phyloP scores from a whole-genome alignment of 2,797 vertebrate species.

The Oryzias sinensis region DNA sequence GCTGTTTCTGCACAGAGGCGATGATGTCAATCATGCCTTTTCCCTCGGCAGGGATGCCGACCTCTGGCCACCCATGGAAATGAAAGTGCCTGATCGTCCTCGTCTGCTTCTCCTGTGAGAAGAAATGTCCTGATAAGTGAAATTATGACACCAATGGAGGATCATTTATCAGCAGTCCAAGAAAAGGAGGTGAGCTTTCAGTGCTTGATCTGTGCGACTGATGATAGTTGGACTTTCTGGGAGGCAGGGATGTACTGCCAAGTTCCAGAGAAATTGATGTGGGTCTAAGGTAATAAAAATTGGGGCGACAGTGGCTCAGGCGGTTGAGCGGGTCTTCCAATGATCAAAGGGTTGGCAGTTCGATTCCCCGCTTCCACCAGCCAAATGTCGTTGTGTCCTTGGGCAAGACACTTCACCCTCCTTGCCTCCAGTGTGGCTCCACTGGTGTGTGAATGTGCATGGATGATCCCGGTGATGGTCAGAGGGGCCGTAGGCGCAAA shows the following conservation, averaged over 20 bases:
- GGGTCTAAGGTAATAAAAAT: slow-evolving; percentile 52
- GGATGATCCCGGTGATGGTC: too few species aligned
- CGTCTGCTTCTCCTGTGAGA: slow-evolving; percentile 84
- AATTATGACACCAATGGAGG: slow-evolving; percentile 40
- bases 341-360: too few species aligned
- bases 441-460: too few species aligned
- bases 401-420: too few species aligned
- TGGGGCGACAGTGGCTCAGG: too few species aligned
- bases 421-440: too few species aligned
- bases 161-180: slow-evolving; percentile 35
- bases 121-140: slow-evolving; percentile 60
- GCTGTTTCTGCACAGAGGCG: slow-evolving; percentile 93
- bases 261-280: slow-evolving; percentile 29
- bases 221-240: slow-evolving; percentile 18
- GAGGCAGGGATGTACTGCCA: slow-evolving; percentile 9
- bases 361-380: too few species aligned
- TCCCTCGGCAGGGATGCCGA: slow-evolving; percentile 92
- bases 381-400: too few species aligned
- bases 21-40: slow-evolving; percentile 99
- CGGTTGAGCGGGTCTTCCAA: too few species aligned
- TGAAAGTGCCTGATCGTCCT: slow-evolving; percentile 92
- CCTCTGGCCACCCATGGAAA: slow-evolving; percentile 97
- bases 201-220: slow-evolving; percentile 20
- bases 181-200: slow-evolving; percentile 30
- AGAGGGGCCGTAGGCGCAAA: too few species aligned